Evolutionary conservation across 2,113 vertebrate genomes (phyloP).

Genomic region (Syngnathus floridae): DNA sequence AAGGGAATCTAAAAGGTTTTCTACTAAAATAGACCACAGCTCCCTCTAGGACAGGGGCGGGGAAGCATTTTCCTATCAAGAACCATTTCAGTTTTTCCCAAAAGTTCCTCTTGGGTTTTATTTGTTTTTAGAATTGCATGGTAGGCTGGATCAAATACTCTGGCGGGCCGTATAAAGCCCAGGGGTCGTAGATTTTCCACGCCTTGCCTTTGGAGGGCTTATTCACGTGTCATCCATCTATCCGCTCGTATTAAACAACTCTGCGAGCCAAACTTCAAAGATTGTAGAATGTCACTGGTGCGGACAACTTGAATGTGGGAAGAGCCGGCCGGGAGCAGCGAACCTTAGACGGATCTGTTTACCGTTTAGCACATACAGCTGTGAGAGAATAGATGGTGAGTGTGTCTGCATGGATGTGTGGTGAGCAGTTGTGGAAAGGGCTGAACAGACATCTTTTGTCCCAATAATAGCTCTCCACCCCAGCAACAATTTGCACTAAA

Average conservation of each 20-base stretch:
- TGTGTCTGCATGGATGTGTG: constrained; percentile 36
- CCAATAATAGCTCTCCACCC: constrained; percentile 54
- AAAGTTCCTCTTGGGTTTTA: neutral
- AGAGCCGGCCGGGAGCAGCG: constrained; percentile 28
- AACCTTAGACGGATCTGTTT: constrained; percentile 30
- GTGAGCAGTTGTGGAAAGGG: constrained; percentile 66
- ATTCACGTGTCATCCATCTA: constrained; percentile 13
- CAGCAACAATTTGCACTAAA: constrained; percentile 47
- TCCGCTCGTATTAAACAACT: constrained; percentile 19
- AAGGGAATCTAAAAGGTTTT: constrained; percentile 54
- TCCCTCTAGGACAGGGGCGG: constrained; percentile 3
- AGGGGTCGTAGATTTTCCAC: neutral
- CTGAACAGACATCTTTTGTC: constrained; percentile 69
- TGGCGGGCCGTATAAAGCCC: neutral
- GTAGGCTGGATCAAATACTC: neutral
- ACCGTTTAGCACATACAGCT: constrained; percentile 40
- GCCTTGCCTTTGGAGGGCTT: constrained; percentile 24
- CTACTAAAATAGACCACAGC: constrained; percentile 49
- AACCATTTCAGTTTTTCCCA: neutral
- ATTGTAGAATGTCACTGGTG: constrained; percentile 17
- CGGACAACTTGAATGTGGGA: constrained; percentile 30
- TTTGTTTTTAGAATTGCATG: neutral
- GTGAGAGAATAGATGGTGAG: constrained; percentile 52
- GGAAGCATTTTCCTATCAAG: neutral
- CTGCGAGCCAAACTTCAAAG: constrained; percentile 9